Conservation (phyloP, 2,113 vertebrate genomes). For the Python bivittatus region DNA sequence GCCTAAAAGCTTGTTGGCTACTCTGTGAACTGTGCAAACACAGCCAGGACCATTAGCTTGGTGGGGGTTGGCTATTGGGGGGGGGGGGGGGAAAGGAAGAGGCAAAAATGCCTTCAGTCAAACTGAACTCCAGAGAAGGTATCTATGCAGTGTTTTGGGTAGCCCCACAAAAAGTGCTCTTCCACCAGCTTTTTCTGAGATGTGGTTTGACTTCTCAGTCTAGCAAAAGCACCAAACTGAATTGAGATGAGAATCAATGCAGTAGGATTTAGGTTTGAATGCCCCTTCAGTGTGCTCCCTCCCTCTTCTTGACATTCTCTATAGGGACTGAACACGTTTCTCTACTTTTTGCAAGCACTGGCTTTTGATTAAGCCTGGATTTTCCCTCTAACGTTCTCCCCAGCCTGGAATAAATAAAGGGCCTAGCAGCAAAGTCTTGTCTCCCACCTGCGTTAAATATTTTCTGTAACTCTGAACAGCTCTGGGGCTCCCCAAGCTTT, state of each 20-base stretch:
- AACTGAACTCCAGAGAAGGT: too few species aligned
- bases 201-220: neutral
- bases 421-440: neutral
- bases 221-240: neutral
- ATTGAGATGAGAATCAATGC: neutral
- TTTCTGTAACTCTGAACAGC: neutral
- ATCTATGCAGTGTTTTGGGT: too few species aligned
- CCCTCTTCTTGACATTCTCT: neutral
- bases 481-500: neutral
- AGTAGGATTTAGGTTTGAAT: neutral
- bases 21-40: too few species aligned
- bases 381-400: neutral
- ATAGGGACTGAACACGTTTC: neutral
- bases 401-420: neutral
- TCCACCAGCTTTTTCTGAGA: too few species aligned
- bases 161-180: too few species aligned
- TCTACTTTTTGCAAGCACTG: neutral
- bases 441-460: neutral
- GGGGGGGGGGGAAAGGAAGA: too few species aligned
- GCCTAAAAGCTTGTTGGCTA: too few species aligned
- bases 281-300: too few species aligned
- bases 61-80: too few species aligned
- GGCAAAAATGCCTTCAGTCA: too few species aligned
- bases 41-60: too few species aligned
- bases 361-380: neutral